Percentiles rank a stretch among this genome's conserved stretches.
These are phyloP conservation scores for Noturus placidus DNA, from an alignment of 2,113 vertebrate genomes.

Conservation along the genomic window DNA sequence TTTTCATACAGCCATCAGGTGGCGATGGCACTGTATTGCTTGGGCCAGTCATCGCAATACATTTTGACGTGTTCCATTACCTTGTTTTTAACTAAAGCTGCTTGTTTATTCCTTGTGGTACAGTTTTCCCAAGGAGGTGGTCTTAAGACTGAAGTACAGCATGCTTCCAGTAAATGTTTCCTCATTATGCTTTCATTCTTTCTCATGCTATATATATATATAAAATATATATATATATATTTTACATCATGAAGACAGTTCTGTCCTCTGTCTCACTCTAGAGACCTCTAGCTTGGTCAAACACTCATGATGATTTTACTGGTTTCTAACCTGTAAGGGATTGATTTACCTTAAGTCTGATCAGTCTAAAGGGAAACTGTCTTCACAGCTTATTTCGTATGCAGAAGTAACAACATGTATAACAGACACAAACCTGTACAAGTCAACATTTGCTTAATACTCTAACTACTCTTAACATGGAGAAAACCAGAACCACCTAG, in stretches of 20 bases:
- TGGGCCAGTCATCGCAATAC: no score
- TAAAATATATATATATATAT: background rate
- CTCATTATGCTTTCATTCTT: constrained; percentile 10
- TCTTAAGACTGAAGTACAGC: constrained; percentile 41
- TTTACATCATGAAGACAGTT: constrained; percentile 19
- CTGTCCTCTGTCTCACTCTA: background rate
- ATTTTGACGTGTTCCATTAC: constrained; percentile 63
- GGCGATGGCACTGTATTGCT: no score
- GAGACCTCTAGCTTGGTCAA: background rate
- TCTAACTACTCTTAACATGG: background rate
- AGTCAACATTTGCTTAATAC: background rate
- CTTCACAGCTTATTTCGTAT: background rate
- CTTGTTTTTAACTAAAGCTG: constrained; percentile 48
- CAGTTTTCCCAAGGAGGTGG: constrained; percentile 56
- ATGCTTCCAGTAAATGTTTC: background rate
- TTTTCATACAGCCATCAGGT: no score
- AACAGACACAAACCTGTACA: background rate
- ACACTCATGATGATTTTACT: constrained; percentile 43
- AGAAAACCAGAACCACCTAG: background rate
- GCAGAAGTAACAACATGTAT: background rate
- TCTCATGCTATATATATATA: background rate
- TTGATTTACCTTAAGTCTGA: constrained; percentile 30
- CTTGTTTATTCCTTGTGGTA: constrained; percentile 56
- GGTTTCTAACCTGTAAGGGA: constrained; percentile 38
- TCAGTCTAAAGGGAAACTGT: background rate